phyloP scores from a whole-genome alignment of 2,888 invertebrate species.

The Chalcosyrphus nemorum region DNA sequence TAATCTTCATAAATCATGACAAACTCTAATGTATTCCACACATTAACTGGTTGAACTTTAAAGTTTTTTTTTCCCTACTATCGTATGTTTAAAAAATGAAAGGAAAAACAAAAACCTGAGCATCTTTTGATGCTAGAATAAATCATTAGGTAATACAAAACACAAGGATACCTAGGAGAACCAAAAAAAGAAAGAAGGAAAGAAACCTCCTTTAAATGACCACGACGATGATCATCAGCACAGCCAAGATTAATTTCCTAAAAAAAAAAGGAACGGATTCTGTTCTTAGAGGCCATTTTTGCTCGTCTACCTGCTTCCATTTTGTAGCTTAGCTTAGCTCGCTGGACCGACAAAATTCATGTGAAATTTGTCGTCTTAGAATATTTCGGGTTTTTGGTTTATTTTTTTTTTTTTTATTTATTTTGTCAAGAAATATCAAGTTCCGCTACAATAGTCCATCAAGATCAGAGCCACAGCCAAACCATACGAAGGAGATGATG shows the following conservation, averaged over 20 bases:
- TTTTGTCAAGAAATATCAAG: constrained; percentile 68
- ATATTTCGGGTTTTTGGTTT: constrained; percentile 26
- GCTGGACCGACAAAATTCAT: constrained; percentile 61
- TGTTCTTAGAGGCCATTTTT: constrained; percentile 25
- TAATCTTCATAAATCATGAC: constrained; percentile 20
- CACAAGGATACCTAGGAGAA: constrained; percentile 33
- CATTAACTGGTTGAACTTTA: constrained; percentile 7
- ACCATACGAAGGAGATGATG: constrained; percentile 20
- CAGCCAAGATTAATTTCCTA: constrained; percentile 59
- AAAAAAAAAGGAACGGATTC: constrained; percentile 24
- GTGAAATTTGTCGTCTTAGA: constrained; percentile 68
- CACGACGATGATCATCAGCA: constrained; percentile 37
- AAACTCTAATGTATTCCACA: constrained; percentile 6
- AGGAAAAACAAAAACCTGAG: background rate
- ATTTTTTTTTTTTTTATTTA: constrained; percentile 1
- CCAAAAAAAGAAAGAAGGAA: constrained; percentile 14
- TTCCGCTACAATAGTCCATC: constrained; percentile 72
- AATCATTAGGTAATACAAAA: constrained; percentile 43
- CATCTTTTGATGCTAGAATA: constrained; percentile 39
- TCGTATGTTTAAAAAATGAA: background rate
- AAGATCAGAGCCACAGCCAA: constrained; percentile 44
- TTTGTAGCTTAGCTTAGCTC: constrained; percentile 47
- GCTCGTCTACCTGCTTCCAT: constrained; percentile 59
- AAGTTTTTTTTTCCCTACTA: background rate
- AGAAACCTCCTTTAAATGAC: constrained; percentile 21